These are phyloP conservation scores for Amphipoea lucens DNA, from an alignment of 2,888 invertebrate species.

Conservation along the genomic window DNA sequence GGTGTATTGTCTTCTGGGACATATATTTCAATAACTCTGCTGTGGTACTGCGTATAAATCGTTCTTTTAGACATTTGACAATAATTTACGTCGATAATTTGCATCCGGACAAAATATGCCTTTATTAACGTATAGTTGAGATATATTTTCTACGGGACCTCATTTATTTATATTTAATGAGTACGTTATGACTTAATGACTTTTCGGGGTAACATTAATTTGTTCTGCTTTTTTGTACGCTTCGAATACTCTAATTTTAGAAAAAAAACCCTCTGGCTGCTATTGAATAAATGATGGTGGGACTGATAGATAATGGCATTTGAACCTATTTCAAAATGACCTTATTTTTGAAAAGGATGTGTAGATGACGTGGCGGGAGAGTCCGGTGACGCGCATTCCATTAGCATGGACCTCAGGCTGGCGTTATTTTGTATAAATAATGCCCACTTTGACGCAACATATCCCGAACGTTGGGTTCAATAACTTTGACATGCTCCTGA, in stretches of 20 bases:
- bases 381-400: slow-evolving; percentile 67
- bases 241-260: slow-evolving; percentile 45
- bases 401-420: slow-evolving; percentile 53
- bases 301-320: slow-evolving; percentile 78
- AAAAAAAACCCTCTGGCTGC: slow-evolving; percentile 68
- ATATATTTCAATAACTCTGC: slow-evolving; percentile 88
- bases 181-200: slow-evolving; percentile 67
- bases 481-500: slow-evolving; percentile 52
- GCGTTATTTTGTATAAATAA: slow-evolving; percentile 70
- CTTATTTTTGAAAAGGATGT: slow-evolving; percentile 69
- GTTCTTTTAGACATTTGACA: slow-evolving; percentile 86
- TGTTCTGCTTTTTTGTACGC: slow-evolving; percentile 40
- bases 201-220: slow-evolving; percentile 57
- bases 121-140: slow-evolving; percentile 73
- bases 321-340: slow-evolving; percentile 77
- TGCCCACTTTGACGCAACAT: slow-evolving; percentile 53
- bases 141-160: slow-evolving; percentile 64
- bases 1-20: slow-evolving; percentile 85
- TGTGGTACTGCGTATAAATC: slow-evolving; percentile 86
- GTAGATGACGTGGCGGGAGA: slow-evolving; percentile 64
- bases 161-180: slow-evolving; percentile 64
- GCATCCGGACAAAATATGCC: slow-evolving; percentile 76
- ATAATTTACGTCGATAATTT: slow-evolving; percentile 85
- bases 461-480: slow-evolving; percentile 26
- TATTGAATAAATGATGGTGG: slow-evolving; percentile 81